These are phyloP conservation scores for Decapterus maruadsi DNA, from an alignment of 2,797 vertebrate species.

Conservation along the genomic window DNA sequence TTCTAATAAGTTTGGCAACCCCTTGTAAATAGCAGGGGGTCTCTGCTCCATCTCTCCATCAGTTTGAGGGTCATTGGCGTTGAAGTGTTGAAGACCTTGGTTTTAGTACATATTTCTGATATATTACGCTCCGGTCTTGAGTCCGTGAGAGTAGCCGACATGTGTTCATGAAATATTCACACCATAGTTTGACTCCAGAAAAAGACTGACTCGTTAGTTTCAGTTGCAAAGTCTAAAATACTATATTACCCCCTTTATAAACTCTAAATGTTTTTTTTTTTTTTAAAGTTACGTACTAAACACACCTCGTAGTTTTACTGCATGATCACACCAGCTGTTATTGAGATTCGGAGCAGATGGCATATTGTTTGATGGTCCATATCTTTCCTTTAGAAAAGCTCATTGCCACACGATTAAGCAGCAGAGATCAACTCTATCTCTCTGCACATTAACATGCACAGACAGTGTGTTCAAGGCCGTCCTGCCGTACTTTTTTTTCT, in stretches of 20 bases:
- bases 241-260: not conserved
- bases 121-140: not conserved
- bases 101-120: not conserved
- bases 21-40: too few relatives aligned
- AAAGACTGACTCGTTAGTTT: not conserved
- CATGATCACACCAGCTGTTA: slow-evolving; percentile 14
- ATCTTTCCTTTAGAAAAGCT: slow-evolving; percentile 22
- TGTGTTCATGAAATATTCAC: slow-evolving; percentile 1
- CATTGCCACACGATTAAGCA: slow-evolving; percentile 20
- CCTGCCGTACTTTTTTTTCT: slow-evolving; percentile 3
- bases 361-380: slow-evolving; percentile 30
- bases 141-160: not conserved
- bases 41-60: too few relatives aligned
- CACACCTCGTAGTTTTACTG: slow-evolving; percentile 31
- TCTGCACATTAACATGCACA: slow-evolving; percentile 42
- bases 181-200: not conserved
- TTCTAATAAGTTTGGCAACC: too few relatives aligned
- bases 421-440: not conserved
- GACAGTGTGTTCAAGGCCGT: slow-evolving; percentile 44
- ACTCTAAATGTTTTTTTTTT: slow-evolving; percentile 8
- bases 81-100: too few relatives aligned
- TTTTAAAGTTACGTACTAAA: not conserved
- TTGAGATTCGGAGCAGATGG: not conserved
- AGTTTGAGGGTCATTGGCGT: too few relatives aligned
- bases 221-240: not conserved